Base-by-base conservation (phyloP, 2,888 invertebrate species). In the Hemistola chrysoprasaria region DNA sequence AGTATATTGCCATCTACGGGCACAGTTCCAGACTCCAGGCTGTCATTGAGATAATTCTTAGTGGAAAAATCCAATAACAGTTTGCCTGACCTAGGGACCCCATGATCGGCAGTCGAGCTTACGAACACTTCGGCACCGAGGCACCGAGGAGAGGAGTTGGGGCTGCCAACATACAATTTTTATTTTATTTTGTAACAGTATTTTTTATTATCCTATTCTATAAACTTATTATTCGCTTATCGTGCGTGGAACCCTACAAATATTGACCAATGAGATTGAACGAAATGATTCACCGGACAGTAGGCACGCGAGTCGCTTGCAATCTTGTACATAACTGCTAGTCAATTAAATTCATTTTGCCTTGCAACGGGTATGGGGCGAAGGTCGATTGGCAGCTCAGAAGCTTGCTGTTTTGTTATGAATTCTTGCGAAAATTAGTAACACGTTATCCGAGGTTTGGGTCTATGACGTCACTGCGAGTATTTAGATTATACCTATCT, bases 311-410 rank as follows among this genome's bases (percentile, higher is more conserved):
- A 69, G 65, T 71, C 59, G 55, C 62, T 62, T 57, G 56, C 63
- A 44, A 50, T 52, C 44, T 56, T 50, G 47, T 57, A 63, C 59
- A 29, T 63, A 60, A 65, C 63, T 54, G 45, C 49, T 48, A 46
- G 56, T 62, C 67, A 65, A 75, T 73, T 74, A 67, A 54, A 59
- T 50, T 53, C 39, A 47, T 62, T 68, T 70, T 72, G 60, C 67
- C 56, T 70, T 72, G 60, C 66, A 56, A 55, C 55, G 51, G 39
- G 50, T 40, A 41, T 42, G 32, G 24, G 37, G 22, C 23, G 52
- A 63, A 56, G 62, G 62, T 42, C 52, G 22, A 9, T n/a, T n/a
- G n/a, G n/a, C n/a, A n/a, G n/a, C n/a, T n/a, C 25, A 7, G n/a
- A 32, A 10, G 27, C 22, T 27, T 34, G 22, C 40, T 58, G 59